These are phyloP conservation scores for Xenopus laevis DNA, from an alignment of 2,113 vertebrate genomes.

Conservation along the genomic window DNA sequence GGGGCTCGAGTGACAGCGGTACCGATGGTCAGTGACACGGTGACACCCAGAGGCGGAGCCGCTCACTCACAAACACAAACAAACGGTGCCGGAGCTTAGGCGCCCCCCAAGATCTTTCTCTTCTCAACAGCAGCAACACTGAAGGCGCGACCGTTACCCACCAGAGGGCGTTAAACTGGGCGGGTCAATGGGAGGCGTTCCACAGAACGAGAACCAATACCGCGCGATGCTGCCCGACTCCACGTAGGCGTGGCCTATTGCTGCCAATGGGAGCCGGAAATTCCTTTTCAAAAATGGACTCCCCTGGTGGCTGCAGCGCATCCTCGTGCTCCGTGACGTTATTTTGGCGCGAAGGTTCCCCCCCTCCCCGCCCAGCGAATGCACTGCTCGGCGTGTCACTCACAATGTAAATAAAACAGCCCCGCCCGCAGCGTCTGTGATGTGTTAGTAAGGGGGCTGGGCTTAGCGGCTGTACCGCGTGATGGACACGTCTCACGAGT, in stretches of 20 bases:
- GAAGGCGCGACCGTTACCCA: slow-evolving; percentile 30
- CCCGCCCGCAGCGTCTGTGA: background rate
- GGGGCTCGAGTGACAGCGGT: too few relatives aligned
- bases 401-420: background rate
- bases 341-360: background rate
- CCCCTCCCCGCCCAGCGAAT: too few relatives aligned
- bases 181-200: background rate
- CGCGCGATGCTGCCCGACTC: background rate
- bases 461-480: background rate
- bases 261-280: background rate
- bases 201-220: background rate
- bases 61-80: background rate
- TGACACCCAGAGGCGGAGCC: background rate
- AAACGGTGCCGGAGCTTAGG: background rate
- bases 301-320: background rate
- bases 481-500: background rate
- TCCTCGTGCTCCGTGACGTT: background rate
- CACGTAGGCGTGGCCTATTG: background rate
- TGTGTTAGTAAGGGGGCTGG: background rate
- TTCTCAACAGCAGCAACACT: background rate
- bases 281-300: background rate
- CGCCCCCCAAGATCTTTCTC: background rate
- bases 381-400: background rate
- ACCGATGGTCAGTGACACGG: background rate
- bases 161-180: background rate